Base-by-base conservation (phyloP, 2,113 vertebrate species). In the Mastomys coucha region DNA sequence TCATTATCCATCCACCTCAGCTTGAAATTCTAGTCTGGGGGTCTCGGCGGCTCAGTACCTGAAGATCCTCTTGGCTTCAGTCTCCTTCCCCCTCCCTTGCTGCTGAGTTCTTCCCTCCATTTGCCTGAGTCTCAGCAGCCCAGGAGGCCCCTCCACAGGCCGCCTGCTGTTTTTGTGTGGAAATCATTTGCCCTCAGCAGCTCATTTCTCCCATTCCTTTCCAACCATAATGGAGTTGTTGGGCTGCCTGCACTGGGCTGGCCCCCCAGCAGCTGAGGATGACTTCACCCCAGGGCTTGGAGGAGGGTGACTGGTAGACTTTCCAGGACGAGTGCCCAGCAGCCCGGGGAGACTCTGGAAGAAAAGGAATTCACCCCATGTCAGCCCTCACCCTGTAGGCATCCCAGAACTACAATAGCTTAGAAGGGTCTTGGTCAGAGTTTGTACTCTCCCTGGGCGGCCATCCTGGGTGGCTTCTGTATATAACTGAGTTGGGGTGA, bases 141-240 rank as follows among this genome's bases (percentile, higher is more conserved):
- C 45, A 16, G 88, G 63, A 80, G 63, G 93, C 53, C 88, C 53
- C 91, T 95, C 73, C 2, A 2, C 81, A 77, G 84, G 94, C 97
- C 58, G 45, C 96, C 96, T 97, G 94, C 96, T 94, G 96, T 95
- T 96, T 94, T 89, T 88, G 82, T 33, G 0, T 89, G 91, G 96
- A 95, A 97, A 97, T 96, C 84, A 96, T 89, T 88, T 96, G 93
- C 92, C 92, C 81, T 96, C 81, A 93, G 13, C 77, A 51, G 91
- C 89, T 97, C 98, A 98, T 98, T 98, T 97, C 96, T 98, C 89
- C 94, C 97, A 98, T 98, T 98, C 97, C 94, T 97, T 97, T 93
- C 96, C 0, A 1, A 97, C 96, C 97, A 93, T 96, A 98, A 3
- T 72, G 91, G 89, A 95, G 96, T 95, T 88, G 94, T 86, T 76